Base-by-base conservation (phyloP, 2,797 vertebrate genomes). In the Lerista edwardsae region DNA sequence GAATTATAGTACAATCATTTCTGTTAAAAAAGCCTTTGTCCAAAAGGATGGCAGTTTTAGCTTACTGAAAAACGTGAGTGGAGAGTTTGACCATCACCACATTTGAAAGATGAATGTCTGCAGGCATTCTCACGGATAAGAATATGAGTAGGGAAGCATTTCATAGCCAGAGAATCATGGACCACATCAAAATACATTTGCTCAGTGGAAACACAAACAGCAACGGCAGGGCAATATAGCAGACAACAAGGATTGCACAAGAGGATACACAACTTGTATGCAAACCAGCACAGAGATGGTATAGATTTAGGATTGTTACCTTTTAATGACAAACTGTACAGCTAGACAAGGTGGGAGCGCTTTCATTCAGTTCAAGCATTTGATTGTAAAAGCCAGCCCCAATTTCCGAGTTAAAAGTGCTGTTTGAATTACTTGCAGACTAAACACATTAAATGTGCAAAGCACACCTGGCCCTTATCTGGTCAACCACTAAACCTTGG, bases 391-490 rank as follows among this genome's bases (percentile, higher is more conserved):
- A 44, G 80, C 72, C 0, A 51, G 68, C 47, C 65, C 39, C n/a
- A 62, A 83, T 14, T 88, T 91, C 29, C 67, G 39, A 74, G 85
- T 86, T 90, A 51, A 85, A 91, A 92, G 87, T 3, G 27, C 91
- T 92, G 92, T 94, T 97, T 94, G 92, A 94, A 92, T 94, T 86
- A 91, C 82, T 80, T 83, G 91, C 91, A 98, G 98, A 98, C 97
- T 98, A 98, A 98, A 98, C 97, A 98, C 95, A 95, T 96, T 88
- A 94, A 94, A 96, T 81, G 90, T 94, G 94, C 90, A 95, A 96
- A 97, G 95, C 96, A 97, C 97, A 98, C 96, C 97, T 97, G 97
- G 96, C 94, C 94, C 95, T 97, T 96, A 97, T 97, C 97, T 96
- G 93, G 94, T 93, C 91, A 95, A 94, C 95, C 96, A 96, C 93